These are phyloP conservation scores for Cephalopachus bancanus DNA, from an alignment of 2,797 vertebrate genomes.

Conservation along the genomic window DNA sequence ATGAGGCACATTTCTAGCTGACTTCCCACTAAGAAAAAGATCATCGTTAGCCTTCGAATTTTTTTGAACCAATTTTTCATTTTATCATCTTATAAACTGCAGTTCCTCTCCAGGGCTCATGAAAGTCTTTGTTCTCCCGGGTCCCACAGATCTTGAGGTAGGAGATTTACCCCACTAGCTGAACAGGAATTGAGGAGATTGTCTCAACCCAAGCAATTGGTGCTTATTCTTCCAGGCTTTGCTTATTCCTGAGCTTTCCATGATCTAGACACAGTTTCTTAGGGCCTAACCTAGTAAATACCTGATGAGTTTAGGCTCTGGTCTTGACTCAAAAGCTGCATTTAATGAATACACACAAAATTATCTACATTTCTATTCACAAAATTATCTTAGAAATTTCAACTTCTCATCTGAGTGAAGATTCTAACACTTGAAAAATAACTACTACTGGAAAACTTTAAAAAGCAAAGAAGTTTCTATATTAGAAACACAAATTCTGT, in stretches of 20 bases:
- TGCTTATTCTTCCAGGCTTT: not conserved
- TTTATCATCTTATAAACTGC: not conserved
- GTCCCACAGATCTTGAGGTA: not conserved
- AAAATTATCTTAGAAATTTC: not conserved
- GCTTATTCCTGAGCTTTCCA: not conserved
- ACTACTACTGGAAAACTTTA: not conserved
- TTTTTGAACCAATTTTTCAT: constrained; percentile 18
- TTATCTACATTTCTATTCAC: not conserved
- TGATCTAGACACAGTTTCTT: not conserved
- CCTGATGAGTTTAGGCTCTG: not conserved
- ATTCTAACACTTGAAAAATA: not conserved
- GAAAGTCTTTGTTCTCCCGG: not conserved
- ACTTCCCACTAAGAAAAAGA: not conserved
- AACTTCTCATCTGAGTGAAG: not conserved
- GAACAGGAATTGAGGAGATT: not conserved
- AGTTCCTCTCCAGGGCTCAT: not conserved
- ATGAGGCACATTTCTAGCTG: not conserved
- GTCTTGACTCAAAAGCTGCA: not conserved
- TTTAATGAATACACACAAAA: not conserved
- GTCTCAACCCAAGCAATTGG: not conserved
- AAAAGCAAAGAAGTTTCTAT: not conserved
- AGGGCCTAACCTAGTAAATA: not conserved
- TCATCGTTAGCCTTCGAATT: not conserved
- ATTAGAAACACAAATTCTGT: not conserved
- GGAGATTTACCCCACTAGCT: not conserved